Conservation (phyloP, 2,888 invertebrate species). For the Leucania comma region DNA sequence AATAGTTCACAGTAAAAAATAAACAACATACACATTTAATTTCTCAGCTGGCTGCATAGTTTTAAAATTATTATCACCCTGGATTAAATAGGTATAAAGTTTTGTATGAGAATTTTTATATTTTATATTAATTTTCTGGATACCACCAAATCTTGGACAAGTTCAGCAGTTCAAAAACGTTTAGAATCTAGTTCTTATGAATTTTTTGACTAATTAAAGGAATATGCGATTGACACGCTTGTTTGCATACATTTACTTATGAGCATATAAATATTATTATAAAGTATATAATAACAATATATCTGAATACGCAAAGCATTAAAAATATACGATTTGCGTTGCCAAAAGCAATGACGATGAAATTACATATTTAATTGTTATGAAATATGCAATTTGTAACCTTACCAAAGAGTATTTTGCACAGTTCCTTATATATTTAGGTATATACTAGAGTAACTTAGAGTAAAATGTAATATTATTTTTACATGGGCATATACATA, state of each 20-base stretch:
- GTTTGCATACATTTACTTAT: background rate
- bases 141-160: background rate
- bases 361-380: constrained; percentile 6
- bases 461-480: background rate
- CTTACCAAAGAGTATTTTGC: constrained; percentile 24
- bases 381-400: constrained; percentile 5
- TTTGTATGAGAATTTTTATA: constrained; percentile 7
- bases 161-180: background rate
- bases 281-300: no score
- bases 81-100: background rate
- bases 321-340: background rate
- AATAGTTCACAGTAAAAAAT: background rate
- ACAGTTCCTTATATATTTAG: constrained; percentile 17
- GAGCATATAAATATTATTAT: background rate
- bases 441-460: background rate
- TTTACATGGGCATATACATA: background rate
- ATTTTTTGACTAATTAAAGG: background rate
- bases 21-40: background rate
- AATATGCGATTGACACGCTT: background rate
- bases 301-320: background rate
- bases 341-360: constrained; percentile 4
- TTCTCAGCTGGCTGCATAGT: background rate
- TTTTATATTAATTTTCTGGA: background rate
- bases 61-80: constrained; percentile 2
- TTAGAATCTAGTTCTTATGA: background rate